These are phyloP conservation scores for Aurelia aurita DNA, from an alignment of 30 jellyfish, hydroid and myxozoan genomes.

Conservation along the genomic window DNA sequence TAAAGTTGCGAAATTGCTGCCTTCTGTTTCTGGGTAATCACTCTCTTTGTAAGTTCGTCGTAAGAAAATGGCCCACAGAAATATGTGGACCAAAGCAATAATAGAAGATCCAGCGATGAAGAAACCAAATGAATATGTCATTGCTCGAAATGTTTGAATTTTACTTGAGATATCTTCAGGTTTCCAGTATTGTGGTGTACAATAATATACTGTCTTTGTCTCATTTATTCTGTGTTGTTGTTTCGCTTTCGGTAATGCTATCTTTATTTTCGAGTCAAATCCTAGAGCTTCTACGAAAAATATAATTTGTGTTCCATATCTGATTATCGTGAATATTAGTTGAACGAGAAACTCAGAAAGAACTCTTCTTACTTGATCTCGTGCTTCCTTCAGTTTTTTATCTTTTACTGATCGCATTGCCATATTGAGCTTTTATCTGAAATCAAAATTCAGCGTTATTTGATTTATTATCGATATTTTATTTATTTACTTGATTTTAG, in stretches of 20 bases:
- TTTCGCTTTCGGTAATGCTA: not conserved
- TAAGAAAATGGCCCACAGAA: conserved; percentile 29
- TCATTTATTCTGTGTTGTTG: not conserved
- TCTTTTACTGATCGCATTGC: conserved; percentile 59
- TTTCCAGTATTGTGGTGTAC: conserved; percentile 48
- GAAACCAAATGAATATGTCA: conserved; percentile 23
- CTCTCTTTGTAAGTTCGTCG: not conserved
- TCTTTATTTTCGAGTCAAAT: not conserved
- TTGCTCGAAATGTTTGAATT: conserved; percentile 1
- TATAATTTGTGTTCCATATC: conserved; percentile 53
- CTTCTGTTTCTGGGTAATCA: conserved; percentile 24
- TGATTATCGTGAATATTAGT: conserved; percentile 9
- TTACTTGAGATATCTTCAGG: conserved; percentile 9
- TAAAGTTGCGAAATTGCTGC: conserved; percentile 2
- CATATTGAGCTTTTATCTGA: not conserved
- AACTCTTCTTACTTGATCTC: conserved; percentile 13
- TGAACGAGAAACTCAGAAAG: conserved; percentile 35
- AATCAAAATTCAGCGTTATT: too few species aligned
- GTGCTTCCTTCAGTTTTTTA: conserved; percentile 33
- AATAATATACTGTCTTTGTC: conserved; percentile 31
- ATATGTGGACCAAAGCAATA: conserved; percentile 4
- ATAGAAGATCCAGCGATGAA: conserved; percentile 23
- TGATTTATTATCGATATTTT: too few species aligned
- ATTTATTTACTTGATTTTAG: too few species aligned
- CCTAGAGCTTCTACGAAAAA: conserved; percentile 33